Evolutionary conservation across 1,140 invertebrate species (phyloP).

Genomic region (Trichomalopsis sarcophagae): DNA sequence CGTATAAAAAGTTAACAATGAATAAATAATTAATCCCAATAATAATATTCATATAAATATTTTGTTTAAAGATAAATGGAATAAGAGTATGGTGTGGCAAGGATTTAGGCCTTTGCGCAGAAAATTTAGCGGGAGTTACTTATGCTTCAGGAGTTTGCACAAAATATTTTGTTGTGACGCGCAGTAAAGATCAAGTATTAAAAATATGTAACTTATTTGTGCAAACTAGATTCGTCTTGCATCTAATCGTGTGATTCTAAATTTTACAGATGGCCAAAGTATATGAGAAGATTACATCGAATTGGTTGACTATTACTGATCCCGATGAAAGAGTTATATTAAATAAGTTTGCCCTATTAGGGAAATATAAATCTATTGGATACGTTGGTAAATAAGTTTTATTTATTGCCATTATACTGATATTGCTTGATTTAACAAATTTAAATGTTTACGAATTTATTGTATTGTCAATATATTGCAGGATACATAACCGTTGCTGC

Average conservation of each 20-base stretch:
- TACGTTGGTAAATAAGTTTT: conserved; percentile 11
- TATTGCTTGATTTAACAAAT: neutral
- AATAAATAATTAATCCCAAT: neutral
- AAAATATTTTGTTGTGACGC: neutral
- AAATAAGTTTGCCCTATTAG: neutral
- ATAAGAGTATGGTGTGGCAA: conserved; percentile 13
- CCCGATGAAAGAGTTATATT: neutral
- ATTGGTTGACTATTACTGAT: neutral
- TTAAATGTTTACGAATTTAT: neutral
- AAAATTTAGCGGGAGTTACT: neutral
- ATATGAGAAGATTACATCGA: neutral
- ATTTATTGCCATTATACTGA: neutral
- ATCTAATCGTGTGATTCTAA: neutral
- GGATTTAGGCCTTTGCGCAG: neutral
- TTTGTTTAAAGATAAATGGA: neutral
- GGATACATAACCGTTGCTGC: neutral
- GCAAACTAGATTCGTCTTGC: neutral
- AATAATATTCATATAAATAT: neutral
- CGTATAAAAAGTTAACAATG: neutral
- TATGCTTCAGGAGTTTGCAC: neutral
- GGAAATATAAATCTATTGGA: neutral
- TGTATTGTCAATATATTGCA: neutral
- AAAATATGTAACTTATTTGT: neutral
- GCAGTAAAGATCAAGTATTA: neutral
- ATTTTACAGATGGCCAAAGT: neutral